phyloP scores from a whole-genome alignment of 2,888 invertebrate genomes.

The Timema cristinae region DNA sequence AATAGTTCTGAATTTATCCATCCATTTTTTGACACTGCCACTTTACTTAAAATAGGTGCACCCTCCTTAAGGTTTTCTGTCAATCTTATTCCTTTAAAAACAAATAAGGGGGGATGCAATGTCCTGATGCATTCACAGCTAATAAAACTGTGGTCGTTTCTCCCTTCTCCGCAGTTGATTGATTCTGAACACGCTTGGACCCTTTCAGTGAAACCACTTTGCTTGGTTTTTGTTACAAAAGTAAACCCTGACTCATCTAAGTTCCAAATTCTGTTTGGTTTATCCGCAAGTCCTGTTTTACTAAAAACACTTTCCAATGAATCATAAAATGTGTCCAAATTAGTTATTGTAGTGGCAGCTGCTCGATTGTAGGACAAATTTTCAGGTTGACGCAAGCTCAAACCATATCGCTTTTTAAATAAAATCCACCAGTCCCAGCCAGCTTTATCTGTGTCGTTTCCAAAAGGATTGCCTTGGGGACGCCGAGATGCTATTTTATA shows the following conservation, averaged over 20 bases:
- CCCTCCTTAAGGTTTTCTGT: no score
- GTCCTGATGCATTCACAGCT: neutral
- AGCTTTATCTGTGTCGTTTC: neutral
- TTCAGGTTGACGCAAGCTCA: constrained; percentile 7
- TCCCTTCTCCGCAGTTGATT: neutral
- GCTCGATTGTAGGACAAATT: constrained; percentile 11
- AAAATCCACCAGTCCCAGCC: constrained; percentile 13
- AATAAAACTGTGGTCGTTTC: constrained; percentile 7
- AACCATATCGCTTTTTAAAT: neutral
- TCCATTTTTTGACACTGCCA: neutral
- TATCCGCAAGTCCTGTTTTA: no score
- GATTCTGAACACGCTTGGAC: neutral
- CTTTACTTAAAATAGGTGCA: neutral
- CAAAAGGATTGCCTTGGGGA: neutral
- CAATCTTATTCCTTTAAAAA: no score
- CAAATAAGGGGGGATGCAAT: no score
- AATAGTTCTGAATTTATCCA: no score
- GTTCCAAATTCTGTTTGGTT: no score
- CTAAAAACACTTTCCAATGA: neutral
- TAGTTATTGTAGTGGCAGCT: neutral
- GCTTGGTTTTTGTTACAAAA: neutral
- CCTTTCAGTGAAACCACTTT: neutral
- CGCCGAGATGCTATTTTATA: neutral
- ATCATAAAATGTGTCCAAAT: neutral
- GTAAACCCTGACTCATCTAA: constrained; percentile 11